Evolutionary conservation across 2,797 vertebrate genomes (phyloP), one percentile per base, ranked within the genome.

Genomic region (Oreonectes daqikongensis): DNA sequence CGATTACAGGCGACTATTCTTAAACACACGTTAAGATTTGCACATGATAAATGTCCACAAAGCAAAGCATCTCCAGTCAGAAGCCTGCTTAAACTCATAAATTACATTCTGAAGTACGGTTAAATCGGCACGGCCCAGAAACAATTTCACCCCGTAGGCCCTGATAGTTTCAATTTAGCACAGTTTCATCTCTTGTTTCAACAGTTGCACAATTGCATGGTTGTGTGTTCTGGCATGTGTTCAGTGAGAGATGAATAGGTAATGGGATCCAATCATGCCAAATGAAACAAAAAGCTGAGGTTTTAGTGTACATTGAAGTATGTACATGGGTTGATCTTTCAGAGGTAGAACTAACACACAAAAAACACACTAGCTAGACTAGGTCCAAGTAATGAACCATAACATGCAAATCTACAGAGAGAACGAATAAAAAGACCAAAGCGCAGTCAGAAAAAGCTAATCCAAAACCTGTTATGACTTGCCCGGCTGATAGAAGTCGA

Each of bases 1-100:
- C 89, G 88, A 90, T 90, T 91, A 90, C 89, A 88, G 86, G 78
- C 83, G 55, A 83, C 86, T 86, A 87, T 88, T 90, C 85, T 89
- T 85, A 87, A 90, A 84, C 82, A 80, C 82, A 84, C 81, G 77
- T 86, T 86, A 88, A 88, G 87, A 86, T 79, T 81, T 79, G 74
- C 83, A 72, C 81, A 83, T 85, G 87, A 87, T 86, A 89, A 87
- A 81, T 75, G 69, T 74, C 8, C 77, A 79, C 78, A 78, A 77
- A 83, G 77, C 75, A 72, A 71, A 79, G 78, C 79, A 82, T 83
- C 83, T 86, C 85, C 86, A 71, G 79, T 88, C 85, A 83, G 79
- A 50, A 71, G 76, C 80, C 85, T 82, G 84, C 78, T 52, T 14
- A 14, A 72, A 2, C 28, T 30, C 28, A 30, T 30, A 64, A 18